A percentile compares a stretch with the other conserved stretches of the same genome.
Evolutionary conservation across 2,113 vertebrate genomes (phyloP).

Genomic region (Sander vitreus): DNA sequence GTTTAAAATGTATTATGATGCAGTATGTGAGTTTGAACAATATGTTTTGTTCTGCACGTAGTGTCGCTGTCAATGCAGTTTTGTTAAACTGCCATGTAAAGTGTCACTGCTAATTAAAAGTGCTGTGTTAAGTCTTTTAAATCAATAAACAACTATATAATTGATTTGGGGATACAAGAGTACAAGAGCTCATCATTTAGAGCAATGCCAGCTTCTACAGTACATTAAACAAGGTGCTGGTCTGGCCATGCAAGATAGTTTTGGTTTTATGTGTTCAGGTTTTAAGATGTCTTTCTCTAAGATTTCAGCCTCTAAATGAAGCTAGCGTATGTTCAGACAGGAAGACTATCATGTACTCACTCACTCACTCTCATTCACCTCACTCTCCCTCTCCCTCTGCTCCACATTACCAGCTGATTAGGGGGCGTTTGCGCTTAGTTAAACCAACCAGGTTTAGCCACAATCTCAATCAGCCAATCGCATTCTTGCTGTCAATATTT

Average conservation of each 20-base stretch:
- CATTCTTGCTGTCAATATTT: no score
- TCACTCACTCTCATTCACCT: no score
- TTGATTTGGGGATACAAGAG: constrained; percentile 22
- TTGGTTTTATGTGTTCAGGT: background rate
- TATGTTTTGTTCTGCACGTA: background rate
- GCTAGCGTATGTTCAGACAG: no score
- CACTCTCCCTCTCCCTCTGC: no score
- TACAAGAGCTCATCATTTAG: constrained; percentile 20
- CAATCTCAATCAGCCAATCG: no score
- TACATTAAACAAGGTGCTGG: no score
- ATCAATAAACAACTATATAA: constrained; percentile 38
- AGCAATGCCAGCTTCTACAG: background rate
- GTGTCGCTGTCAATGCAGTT: constrained; percentile 13
- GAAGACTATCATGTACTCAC: no score
- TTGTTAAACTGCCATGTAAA: constrained; percentile 11
- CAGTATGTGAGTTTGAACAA: constrained; percentile 6
- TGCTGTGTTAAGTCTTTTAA: constrained; percentile 11
- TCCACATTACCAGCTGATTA: no score
- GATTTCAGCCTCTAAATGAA: background rate
- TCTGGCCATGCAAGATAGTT: background rate
- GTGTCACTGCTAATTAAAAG: constrained; percentile 39
- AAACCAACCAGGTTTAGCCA: no score
- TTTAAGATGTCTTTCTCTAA: background rate
- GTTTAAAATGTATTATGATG: constrained; percentile 7
- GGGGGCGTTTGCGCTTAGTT: no score